Base-by-base conservation (phyloP, 2,113 vertebrate genomes). In the Dipodomys spectabilis region DNA sequence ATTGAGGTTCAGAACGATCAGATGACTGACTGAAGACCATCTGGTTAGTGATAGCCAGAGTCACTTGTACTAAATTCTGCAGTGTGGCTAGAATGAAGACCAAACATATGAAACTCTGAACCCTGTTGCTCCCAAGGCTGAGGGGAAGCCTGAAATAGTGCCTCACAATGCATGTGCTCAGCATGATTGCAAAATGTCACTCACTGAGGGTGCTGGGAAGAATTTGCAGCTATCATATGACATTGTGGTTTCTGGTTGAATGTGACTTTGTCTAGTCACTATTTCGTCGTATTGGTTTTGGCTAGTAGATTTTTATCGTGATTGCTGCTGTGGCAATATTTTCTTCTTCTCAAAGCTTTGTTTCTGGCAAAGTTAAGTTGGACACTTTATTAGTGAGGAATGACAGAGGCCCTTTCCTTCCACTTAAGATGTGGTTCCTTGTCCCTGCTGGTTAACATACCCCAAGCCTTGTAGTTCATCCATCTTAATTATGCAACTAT, bases 401-500 rank as follows among this genome's bases (percentile, higher is more conserved):
- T 27, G 35, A 30, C 82, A 44, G 35, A 35, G 13, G n/a, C 6
- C 16, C 18, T 27, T 93, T 23, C 39, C 49, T 91, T 86, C 23
- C 69, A 65, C 77, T 8, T 7, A 12, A 15, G 53, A 1, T n/a
- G 9, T 80, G 25, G 9, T 86, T 79, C 15, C 25, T 32, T 30
- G 53, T 6, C 78, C 11, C 27, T 74, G 6, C 15, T 95, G 93
- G 95, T 97, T 96, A 90, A 90, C 12, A 0, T 95, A 90, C 89
- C 82, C 88, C 5, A 73, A 35, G 23, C 73, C 85, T 78, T 90
- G 92, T 71, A 92, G 93, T 89, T 92, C 94, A 97, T 97, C 82
- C 49, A 97, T 98, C 96, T 97, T 98, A 97, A 98, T 98, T 97
- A 97, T 82, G 20, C 79, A 81, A 97, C 97, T 97, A 97, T 96